Percentiles rank a stretch among this genome's conserved stretches.
phyloP scores from a whole-genome alignment of 2,113 vertebrate genomes.

The Sorex fumeus region DNA sequence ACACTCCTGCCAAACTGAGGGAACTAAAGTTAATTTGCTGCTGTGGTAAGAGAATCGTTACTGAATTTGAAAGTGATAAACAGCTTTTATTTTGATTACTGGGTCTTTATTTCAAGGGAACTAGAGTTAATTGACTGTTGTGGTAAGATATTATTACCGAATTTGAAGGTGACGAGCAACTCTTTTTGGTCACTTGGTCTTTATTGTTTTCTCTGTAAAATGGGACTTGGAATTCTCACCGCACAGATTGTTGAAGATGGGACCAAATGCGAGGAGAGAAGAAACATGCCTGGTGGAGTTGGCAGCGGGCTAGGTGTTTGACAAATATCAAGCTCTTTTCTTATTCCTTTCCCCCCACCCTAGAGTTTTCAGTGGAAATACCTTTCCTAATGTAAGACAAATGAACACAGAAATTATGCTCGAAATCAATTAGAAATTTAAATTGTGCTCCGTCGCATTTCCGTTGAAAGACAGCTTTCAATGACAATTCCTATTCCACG shows the following conservation, averaged over 20 bases:
- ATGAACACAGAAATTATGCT: constrained; percentile 25
- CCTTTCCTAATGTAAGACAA: constrained; percentile 28
- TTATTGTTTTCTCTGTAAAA: constrained; percentile 55
- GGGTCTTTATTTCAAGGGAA: constrained; percentile 23
- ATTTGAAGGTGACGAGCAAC: constrained; percentile 39
- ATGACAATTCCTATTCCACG: constrained; percentile 12
- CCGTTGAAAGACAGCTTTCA: neutral
- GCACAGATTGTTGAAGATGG: constrained; percentile 4
- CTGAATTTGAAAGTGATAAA: constrained; percentile 53
- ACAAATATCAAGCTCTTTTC: neutral
- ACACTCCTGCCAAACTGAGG: constrained; percentile 59
- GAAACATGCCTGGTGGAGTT: constrained; percentile 10
- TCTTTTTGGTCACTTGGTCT: constrained; percentile 50
- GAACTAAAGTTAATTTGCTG: constrained; percentile 68
- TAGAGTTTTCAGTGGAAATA: neutral
- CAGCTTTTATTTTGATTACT: constrained; percentile 15
- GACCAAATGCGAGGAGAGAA: constrained; percentile 34
- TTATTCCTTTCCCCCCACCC: neutral
- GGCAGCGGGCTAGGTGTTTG: neutral
- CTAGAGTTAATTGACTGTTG: constrained; percentile 53
- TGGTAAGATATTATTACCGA: constrained; percentile 51
- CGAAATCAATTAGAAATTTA: constrained; percentile 38
- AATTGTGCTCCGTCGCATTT: neutral
- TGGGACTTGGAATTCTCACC: constrained; percentile 27
- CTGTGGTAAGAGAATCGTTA: constrained; percentile 51